phyloP scores from a whole-genome alignment of 2,888 invertebrate genomes.

The Rotaria macrura region DNA sequence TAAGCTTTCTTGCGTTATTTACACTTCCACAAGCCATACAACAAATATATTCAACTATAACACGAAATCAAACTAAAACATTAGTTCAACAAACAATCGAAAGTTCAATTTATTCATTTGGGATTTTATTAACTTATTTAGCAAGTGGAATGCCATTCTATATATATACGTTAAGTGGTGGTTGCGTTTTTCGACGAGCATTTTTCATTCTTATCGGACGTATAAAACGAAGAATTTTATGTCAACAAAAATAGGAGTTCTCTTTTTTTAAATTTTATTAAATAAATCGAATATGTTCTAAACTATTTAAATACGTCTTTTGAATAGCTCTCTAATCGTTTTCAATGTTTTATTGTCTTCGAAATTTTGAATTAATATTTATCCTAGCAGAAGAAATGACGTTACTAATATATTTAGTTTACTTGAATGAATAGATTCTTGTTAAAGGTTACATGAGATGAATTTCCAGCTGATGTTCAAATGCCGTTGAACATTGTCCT shows the following conservation, averaged over 20 bases:
- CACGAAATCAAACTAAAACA: neutral
- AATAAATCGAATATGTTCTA: too few relatives aligned
- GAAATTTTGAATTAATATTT: too few relatives aligned
- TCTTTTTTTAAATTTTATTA: neutral
- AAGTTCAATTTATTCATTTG: neutral
- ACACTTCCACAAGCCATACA: neutral
- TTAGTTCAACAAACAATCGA: neutral
- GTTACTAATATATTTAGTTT: too few relatives aligned
- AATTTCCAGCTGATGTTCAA: too few relatives aligned
- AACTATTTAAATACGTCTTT: too few relatives aligned
- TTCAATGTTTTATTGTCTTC: too few relatives aligned
- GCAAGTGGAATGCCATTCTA: neutral
- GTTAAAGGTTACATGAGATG: too few relatives aligned
- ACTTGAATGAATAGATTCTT: too few relatives aligned
- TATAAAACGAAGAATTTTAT: neutral
- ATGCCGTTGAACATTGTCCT: too few relatives aligned
- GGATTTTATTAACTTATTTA: neutral
- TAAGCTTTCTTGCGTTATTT: neutral
- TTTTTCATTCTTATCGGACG: neutral
- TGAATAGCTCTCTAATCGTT: too few relatives aligned
- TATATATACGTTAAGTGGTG: neutral
- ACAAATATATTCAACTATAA: neutral
- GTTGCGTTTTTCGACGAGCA: neutral
- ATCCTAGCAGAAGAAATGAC: too few relatives aligned
- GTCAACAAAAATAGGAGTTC: constrained; percentile 1